Percentiles rank a stretch among this genome's conserved stretches.
Evolutionary conservation across 1,140 invertebrate genomes (phyloP).

Genomic region (Drosophila mojavensis): DNA sequence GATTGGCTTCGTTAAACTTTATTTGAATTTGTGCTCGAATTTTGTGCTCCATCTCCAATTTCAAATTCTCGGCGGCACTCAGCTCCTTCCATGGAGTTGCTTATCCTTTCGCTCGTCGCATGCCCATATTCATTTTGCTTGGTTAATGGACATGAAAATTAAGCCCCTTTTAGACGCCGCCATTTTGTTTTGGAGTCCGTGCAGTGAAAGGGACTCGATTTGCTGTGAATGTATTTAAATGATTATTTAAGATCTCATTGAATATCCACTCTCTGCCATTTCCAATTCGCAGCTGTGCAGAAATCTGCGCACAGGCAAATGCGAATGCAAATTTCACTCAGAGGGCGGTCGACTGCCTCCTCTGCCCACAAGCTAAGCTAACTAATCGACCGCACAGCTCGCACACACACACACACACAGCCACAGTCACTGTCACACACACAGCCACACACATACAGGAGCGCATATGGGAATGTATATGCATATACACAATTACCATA

Average conservation of each 20-base stretch:
- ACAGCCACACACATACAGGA: too few relatives aligned
- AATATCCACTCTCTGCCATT: constrained; percentile 26
- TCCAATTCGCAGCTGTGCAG: constrained; percentile 70
- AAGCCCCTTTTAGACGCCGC: constrained; percentile 53
- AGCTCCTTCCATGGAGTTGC: constrained; percentile 14
- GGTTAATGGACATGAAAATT: constrained; percentile 84
- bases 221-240: neutral
- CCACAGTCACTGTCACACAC: neutral
- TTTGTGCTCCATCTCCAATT: constrained; percentile 59
- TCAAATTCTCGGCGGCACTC: constrained; percentile 62
- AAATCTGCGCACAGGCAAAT: constrained; percentile 39
- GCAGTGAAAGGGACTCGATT: constrained; percentile 2
- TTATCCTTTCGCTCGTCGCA: constrained; percentile 71
- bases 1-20: constrained; percentile 82
- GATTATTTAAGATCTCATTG: constrained; percentile 36
- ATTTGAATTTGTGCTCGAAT: constrained; percentile 73
- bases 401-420: constrained; percentile 3
- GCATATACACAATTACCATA: constrained; percentile 73
- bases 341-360: constrained; percentile 24
- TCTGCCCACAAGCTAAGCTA: constrained; percentile 1
- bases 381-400: constrained; percentile 31
- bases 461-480: neutral
- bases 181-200: constrained; percentile 54
- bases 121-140: constrained; percentile 68
- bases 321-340: constrained; percentile 62